Evolutionary conservation across 2,888 invertebrate genomes (phyloP), one percentile per base, ranked within the genome.

Genomic region (Achlya flavicornis): DNA sequence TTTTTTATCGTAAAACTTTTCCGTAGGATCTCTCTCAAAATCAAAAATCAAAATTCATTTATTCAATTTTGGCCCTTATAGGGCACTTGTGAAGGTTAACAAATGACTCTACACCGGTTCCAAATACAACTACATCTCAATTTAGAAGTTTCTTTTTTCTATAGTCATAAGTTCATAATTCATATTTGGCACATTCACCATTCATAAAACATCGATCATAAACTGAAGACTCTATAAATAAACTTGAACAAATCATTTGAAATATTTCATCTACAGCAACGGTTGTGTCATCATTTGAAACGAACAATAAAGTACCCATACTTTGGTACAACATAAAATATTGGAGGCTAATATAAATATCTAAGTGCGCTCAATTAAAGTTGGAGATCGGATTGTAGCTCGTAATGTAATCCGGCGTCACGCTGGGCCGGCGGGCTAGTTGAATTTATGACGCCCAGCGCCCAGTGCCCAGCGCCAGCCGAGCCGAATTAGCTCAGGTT

Each of bases 371-470:
- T 85, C 87, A 87, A 88, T 88, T 86, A 87, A 84, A 78, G 53
- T 75, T 75, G 75, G 78, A 73, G 75, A 75, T 68, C 70, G 78
- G 74, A 65, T 70, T 66, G 70, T 72, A 67, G 64, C 73, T 73
- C 69, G 85, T 80, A 80, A 85, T 80, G 80, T 80, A 81, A 84
- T 82, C 72, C 79, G 89, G 87, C 88, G 80, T 87, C 91, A 90
- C 81, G 91, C 91, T 87, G 91, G 66, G 87, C 75, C 63, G 46
- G n/a, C 46, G 46, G 41, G 66, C 63, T 66, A 66, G 73, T 57
- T 69, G 68, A 71, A 61, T 60, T 60, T 60, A 60, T 26, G 60
- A 38, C 26, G 35, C 38, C 59, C 60, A 59, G 26, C 61, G 48
- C 63, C 66, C 70, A 64, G 64, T 72, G 78, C 72, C 76, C 70